Evolutionary conservation across 2,888 invertebrate genomes (phyloP).

Genomic region (Autographa pulchrina): DNA sequence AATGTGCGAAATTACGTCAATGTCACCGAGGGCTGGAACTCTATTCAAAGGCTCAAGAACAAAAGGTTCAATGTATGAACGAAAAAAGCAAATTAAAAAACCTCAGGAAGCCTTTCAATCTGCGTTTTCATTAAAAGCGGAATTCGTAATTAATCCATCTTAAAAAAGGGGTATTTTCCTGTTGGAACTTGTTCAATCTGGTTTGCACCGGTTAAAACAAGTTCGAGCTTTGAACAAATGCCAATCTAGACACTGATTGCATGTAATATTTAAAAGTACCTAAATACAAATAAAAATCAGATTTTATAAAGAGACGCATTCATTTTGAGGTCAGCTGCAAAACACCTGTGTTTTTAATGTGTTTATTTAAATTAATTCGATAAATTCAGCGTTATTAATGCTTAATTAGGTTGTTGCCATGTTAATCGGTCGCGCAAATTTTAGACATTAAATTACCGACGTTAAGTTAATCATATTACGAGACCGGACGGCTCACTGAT

Average conservation of each 20-base stretch:
- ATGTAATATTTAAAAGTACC: constrained; percentile 10
- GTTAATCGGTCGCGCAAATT: constrained; percentile 33
- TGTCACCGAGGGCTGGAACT: constrained; percentile 45
- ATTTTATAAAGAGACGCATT: constrained; percentile 19
- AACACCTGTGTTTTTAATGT: constrained; percentile 30
- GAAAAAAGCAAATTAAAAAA: constrained; percentile 66
- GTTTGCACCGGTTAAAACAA: constrained; percentile 36
- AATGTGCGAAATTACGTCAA: constrained; percentile 53
- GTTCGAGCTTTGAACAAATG: constrained; percentile 17
- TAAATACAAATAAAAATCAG: constrained; percentile 14
- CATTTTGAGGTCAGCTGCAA: constrained; percentile 25
- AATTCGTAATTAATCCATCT: constrained; percentile 68
- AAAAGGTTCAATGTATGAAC: constrained; percentile 60
- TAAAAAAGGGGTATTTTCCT: constrained; percentile 59
- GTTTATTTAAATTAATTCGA: constrained; percentile 20
- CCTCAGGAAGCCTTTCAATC: constrained; percentile 59
- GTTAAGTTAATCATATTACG: not conserved
- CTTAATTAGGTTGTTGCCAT: constrained; percentile 31
- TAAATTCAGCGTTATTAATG: constrained; percentile 15
- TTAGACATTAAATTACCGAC: constrained; percentile 9
- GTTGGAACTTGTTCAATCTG: constrained; percentile 53
- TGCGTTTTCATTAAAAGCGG: constrained; percentile 58
- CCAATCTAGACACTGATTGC: constrained; percentile 17
- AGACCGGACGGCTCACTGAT: not conserved
- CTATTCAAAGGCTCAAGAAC: constrained; percentile 53